Base-by-base conservation (phyloP, 2,113 vertebrate species). In the Melanerpes formicivorus region DNA sequence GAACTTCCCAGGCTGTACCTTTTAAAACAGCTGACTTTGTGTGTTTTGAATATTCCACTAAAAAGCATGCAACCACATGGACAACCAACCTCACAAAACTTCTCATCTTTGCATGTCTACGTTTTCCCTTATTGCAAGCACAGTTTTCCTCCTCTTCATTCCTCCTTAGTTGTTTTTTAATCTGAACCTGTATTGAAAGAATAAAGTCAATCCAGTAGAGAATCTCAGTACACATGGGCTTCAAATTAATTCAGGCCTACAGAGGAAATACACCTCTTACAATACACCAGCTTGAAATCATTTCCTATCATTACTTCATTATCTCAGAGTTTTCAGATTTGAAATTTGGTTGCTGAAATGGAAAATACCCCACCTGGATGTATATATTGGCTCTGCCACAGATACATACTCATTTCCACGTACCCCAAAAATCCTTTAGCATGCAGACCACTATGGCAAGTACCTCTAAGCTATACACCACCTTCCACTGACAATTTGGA, bases 171-270 rank as follows among this genome's bases (percentile, higher is more conserved):
- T 95, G 96, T 80, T 93, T 95, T 93, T 97, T 95, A 93, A 98
- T 73, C 81, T 96, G 95, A 97, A 98, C 60, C 98, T 98, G 77
- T 46, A 71, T 97, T 71, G 93, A 94, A 97, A 96, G 50, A 94
- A 93, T 21, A 71, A 80, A 89, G 30, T 82, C 29, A 91, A 78
- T 62, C 8, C 32, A 70, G 56, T 58, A 74, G 63, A 90, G 69
- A 93, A 75, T 50, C 15, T 50, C 50, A 87, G 2, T 6, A 84
- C 19, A 70, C 9, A 25, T 11, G 13, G n/a, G 4, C 23, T 81
- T 78, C 32, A 70, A 91, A 90, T 46, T 69, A 7, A 32, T 66
- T 59, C 4, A 17, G 9, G 29, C 69, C 70, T 17, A 46, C 30
- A 48, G 4, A 92, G 55, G 48, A 76, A 87, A 70, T 5, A 46